Base-by-base conservation (phyloP, 1,140 invertebrate species). In the Papilio polyxenes region DNA sequence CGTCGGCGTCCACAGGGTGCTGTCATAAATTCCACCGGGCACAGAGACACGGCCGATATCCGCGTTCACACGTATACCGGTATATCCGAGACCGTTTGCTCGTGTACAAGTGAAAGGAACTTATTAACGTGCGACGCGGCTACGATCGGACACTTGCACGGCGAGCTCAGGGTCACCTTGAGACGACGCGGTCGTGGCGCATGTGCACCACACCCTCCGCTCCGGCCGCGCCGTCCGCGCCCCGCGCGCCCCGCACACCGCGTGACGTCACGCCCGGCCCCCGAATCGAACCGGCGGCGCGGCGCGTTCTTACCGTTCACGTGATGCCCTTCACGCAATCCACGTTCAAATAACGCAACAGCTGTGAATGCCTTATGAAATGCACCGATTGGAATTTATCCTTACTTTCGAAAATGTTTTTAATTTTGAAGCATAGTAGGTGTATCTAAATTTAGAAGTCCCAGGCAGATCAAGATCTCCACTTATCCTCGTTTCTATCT, bases 1-100 rank as follows among this genome's bases (percentile, higher is more conserved):
- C 89, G 92, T 92, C 89, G 93, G 89, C 40, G 93, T 92, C 93
- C 93, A 94, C 93, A 94, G 92, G 87, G 84, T 92, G 92, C 89
- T 89, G 89, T 82, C 92, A 92, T 93, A 92, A 89, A 92, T 92
- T 90, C 86, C 89, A 92, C 91, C 65, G 87, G 87, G 83, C 86
- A 89, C 88, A 89, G 87, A 85, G 79, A 88, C 85, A 85, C 85
- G 80, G 75, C 80, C 81, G 84, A 86, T 91, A 92, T 91, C 89
- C 91, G 91, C 89, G 87, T 89, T 88, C 79, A 80, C 74, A 87
- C 87, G 86, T 92, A 90, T 90, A 92, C 88, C 88, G 88, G 89
- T 91, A 87, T 85, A 82, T 84, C 77, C 75, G 84, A 79, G 85
- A 87, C 82, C 86, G 86, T 83, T 84, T 81, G 85, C 23, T 88